Evolutionary conservation across 92 coral and sea anemone species (phyloP).

Genomic region (Galaxea fascicularis): DNA sequence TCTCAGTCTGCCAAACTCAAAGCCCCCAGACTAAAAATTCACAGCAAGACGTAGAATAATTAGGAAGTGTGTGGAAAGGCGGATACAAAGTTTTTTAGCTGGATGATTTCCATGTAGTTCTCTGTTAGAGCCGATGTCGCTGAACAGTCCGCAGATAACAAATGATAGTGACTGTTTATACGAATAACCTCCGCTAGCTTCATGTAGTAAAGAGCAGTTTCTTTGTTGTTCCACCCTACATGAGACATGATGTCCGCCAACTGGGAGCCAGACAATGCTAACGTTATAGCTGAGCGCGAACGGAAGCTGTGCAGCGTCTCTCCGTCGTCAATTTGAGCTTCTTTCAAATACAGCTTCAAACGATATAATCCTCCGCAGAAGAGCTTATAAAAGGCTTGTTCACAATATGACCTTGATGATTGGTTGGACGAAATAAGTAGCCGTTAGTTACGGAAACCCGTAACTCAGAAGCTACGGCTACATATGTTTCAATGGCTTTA

Average conservation of each 20-base stretch:
- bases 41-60: neutral
- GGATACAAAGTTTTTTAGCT: slow-evolving; percentile 42
- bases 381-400: slow-evolving; percentile 59
- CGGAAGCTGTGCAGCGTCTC: slow-evolving; percentile 60
- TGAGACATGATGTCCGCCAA: too few relatives aligned
- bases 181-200: slow-evolving; percentile 56
- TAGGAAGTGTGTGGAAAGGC: slow-evolving; percentile 38
- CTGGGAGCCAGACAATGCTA: too few relatives aligned
- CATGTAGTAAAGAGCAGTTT: slow-evolving; percentile 56
- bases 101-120: slow-evolving; percentile 33
- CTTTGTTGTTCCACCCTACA: too few relatives aligned
- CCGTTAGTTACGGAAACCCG: too few relatives aligned
- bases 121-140: slow-evolving; percentile 27
- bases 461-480: too few relatives aligned
- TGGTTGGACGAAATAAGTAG: too few relatives aligned
- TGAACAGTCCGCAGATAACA: slow-evolving; percentile 29
- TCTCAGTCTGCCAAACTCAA: too few relatives aligned
- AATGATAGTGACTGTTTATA: slow-evolving; percentile 43
- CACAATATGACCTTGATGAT: slow-evolving; percentile 44
- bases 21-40: too few relatives aligned
- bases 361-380: slow-evolving; percentile 51
- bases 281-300: too few relatives aligned
- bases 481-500: too few relatives aligned
- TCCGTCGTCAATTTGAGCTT: slow-evolving; percentile 48
- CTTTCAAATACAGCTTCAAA: too few relatives aligned